Evolutionary conservation across 2,797 vertebrate genomes (phyloP).

Genomic region (Neopelma chrysocephalum): DNA sequence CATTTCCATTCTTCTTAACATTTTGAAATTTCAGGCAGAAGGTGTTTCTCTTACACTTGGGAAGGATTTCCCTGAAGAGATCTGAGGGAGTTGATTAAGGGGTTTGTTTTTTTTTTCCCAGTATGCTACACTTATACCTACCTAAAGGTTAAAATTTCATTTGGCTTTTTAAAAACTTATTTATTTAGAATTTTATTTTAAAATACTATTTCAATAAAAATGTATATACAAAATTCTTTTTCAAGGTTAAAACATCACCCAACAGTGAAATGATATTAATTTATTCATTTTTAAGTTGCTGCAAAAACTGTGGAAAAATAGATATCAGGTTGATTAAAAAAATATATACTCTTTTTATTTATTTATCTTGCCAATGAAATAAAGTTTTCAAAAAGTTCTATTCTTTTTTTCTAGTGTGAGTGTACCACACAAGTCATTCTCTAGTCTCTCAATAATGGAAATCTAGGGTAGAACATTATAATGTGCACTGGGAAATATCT

Average conservation of each 20-base stretch:
- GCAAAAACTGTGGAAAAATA: not conserved
- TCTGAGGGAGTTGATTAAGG: not conserved
- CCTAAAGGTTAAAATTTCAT: not conserved
- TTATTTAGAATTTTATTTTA: not conserved
- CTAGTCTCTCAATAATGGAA: not conserved
- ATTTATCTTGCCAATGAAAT: not conserved
- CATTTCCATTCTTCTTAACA: not conserved
- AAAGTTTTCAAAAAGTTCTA: not conserved
- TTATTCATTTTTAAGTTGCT: not conserved
- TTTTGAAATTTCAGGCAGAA: not conserved
- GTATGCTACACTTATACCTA: not conserved
- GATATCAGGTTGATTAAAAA: not conserved
- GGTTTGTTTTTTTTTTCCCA: not conserved
- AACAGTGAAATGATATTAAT: not conserved
- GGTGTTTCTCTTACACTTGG: not conserved
- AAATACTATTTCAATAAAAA: not conserved
- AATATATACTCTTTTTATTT: rapidly evolving
- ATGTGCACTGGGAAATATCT: not conserved
- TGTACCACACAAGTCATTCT: not conserved
- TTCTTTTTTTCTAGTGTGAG: not conserved
- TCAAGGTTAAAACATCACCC: not conserved
- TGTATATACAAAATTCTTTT: not conserved
- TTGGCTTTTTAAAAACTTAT: not conserved
- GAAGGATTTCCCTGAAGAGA: not conserved
- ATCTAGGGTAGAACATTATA: not conserved